A percentile compares a stretch with the other conserved stretches of the same genome.
Conservation (phyloP, 2,888 invertebrate species). For the Andrena praecox region DNA sequence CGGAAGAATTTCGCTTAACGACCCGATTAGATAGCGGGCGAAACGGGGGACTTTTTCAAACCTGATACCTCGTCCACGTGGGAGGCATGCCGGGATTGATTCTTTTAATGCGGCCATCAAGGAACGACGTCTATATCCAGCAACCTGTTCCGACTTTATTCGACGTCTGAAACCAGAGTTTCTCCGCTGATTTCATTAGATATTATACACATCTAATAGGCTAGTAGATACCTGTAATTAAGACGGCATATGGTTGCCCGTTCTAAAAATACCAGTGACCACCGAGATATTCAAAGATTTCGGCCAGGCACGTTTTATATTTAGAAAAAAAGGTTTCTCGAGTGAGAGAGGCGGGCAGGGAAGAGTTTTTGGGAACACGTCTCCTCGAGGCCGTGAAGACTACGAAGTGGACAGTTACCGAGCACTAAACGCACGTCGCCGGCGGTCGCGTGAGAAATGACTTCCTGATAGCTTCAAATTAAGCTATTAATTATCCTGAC, state of each 20-base stretch:
- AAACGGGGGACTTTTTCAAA: neutral
- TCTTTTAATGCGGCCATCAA: neutral
- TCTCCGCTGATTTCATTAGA: neutral
- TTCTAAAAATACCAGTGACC: neutral
- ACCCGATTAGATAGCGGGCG: constrained; percentile 37
- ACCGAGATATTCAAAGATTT: neutral
- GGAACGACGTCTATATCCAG: constrained; percentile 16
- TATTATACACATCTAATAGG: too few relatives aligned
- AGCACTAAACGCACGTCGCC: constrained; percentile 56
- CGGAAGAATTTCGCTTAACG: constrained; percentile 52
- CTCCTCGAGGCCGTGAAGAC: neutral
- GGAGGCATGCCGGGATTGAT: constrained; percentile 4
- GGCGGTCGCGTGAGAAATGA: constrained; percentile 73
- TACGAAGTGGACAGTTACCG: constrained; percentile 41
- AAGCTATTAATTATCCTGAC: constrained; percentile 81
- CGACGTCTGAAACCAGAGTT: neutral
- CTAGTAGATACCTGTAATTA: too few relatives aligned
- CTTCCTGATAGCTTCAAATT: constrained; percentile 83
- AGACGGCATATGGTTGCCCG: too few relatives aligned
- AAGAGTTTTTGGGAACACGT: constrained; percentile 20
- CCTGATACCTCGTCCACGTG: constrained; percentile 15
- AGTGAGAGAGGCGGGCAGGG: neutral
- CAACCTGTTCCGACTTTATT: neutral
- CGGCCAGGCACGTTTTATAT: neutral
- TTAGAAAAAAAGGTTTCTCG: neutral